Evolutionary conservation across 2,113 vertebrate genomes (phyloP), one percentile per base, ranked within the genome.

Genomic region (Struthidea cinerea): DNA sequence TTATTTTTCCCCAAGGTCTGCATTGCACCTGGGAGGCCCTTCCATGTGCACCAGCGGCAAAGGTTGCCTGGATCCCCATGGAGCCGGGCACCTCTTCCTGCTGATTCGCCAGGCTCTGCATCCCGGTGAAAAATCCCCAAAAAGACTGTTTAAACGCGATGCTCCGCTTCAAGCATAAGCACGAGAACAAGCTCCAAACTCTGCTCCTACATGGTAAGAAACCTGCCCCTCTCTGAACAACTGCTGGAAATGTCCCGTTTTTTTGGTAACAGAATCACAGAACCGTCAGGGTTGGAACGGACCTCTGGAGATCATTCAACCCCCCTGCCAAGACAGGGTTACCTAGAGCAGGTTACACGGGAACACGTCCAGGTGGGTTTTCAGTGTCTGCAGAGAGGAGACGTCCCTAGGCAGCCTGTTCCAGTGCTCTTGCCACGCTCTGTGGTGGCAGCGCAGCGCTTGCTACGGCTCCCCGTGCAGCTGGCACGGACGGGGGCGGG

Each of bases 91-190:
- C n/a, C n/a, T 32, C 53, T 52, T 39, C 20, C 53, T 42, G 18
- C 53, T 11, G 55, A 46, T 6, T n/a, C 0, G 0, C 44, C 5
- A 13, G 19, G 37, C 12, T 15, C 39, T 49, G 22, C 61, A 7
- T 4, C 24, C 24, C 0, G 7, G 11, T 2, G 69, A 41, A 52
- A 71, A 65, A 55, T 3, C 16, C 42, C 18, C n/a, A 18, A 24
- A 14, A 41, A 23, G 28, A 16, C 28, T 1, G 16, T 37, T 21
- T 14, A 11, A 16, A 11, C 20, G 3, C 7, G 8, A 3, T 4
- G 30, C 26, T 41, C 37, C 18, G 2, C 20, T 52, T 73, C 12
- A 16, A 19, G 22, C 4, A 11, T 1, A 28, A 76, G 18, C 63
- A 8, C 0, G 9, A 27, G 16, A 46, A 53, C 22, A 32, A 37